phyloP scores from a whole-genome alignment of 2,797 vertebrate species.

The Glossophaga mutica region DNA sequence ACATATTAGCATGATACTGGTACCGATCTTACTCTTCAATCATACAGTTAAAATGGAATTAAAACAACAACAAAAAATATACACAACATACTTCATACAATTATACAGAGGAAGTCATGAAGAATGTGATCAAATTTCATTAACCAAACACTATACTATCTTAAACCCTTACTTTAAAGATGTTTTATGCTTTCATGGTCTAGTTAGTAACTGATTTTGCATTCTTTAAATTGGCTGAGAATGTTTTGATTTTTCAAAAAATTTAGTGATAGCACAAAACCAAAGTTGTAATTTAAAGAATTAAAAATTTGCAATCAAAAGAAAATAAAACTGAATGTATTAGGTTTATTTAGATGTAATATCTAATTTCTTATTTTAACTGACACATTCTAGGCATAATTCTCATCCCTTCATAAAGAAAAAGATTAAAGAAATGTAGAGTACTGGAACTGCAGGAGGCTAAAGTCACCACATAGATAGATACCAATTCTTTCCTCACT shows the following conservation, averaged over 20 bases:
- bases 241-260: constrained; percentile 73
- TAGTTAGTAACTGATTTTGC: constrained; percentile 57
- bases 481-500: constrained; percentile 83
- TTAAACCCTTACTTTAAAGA: constrained; percentile 77
- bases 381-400: constrained; percentile 82
- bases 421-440: constrained; percentile 83
- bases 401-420: constrained; percentile 81
- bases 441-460: constrained; percentile 80
- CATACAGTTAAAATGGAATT: neutral
- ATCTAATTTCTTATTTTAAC: constrained; percentile 75
- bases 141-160: neutral
- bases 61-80: neutral
- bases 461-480: constrained; percentile 83
- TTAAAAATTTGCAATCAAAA: constrained; percentile 68
- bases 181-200: constrained; percentile 58
- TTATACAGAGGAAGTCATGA: neutral
- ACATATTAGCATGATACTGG: neutral
- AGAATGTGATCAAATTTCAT: constrained; percentile 19
- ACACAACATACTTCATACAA: neutral
- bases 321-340: constrained; percentile 77
- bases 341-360: constrained; percentile 76
- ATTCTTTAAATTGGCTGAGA: constrained; percentile 78
- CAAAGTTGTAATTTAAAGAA: constrained; percentile 63
- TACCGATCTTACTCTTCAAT: neutral
- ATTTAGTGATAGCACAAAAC: neutral